Conservation (phyloP, 2,888 invertebrate genomes). For the Brassicogethes aeneus region DNA sequence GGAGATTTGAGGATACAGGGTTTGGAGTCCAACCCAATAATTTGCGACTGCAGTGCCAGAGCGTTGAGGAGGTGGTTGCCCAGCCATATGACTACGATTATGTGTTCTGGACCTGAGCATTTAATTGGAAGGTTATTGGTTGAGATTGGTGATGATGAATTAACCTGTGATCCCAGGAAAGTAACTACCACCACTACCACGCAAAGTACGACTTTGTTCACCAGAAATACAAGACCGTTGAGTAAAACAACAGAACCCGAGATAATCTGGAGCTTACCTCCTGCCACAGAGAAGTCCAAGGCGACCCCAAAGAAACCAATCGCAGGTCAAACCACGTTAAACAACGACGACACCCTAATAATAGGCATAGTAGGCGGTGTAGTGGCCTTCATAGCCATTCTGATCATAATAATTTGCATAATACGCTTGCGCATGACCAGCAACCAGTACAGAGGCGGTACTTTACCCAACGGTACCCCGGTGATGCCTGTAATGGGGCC, state of each 20-base stretch:
- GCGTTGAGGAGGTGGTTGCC: conserved; percentile 74
- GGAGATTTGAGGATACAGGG: conserved; percentile 67
- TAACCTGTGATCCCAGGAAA: conserved; percentile 64
- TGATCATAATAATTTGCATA: conserved; percentile 83
- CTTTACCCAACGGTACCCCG: conserved; percentile 49
- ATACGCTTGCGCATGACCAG: conserved; percentile 51
- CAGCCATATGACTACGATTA: conserved; percentile 48
- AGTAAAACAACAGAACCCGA: conserved; percentile 69
- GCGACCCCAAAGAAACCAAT: conserved; percentile 51
- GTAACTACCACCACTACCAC: conserved; percentile 42
- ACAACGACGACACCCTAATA: conserved; percentile 85
- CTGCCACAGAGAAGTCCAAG: conserved; percentile 53
- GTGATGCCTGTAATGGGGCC: conserved; percentile 35
- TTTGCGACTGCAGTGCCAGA: conserved; percentile 77
- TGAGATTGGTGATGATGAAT: conserved; percentile 71
- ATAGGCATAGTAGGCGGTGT: conserved; percentile 93
- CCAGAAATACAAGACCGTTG: conserved; percentile 43
- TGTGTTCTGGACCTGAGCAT: conserved; percentile 61
- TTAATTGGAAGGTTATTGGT: conserved; percentile 59
- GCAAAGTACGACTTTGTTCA: conserved; percentile 25
- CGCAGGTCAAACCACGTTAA: conserved; percentile 51
- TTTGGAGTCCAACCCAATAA: conserved; percentile 68
- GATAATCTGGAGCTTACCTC: conserved; percentile 76
- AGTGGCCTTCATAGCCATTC: conserved; percentile 80
- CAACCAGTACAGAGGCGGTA: conserved; percentile 66